Conservation (phyloP, 1,140 invertebrate genomes). For the Phymorhynchus buccinoides region DNA sequence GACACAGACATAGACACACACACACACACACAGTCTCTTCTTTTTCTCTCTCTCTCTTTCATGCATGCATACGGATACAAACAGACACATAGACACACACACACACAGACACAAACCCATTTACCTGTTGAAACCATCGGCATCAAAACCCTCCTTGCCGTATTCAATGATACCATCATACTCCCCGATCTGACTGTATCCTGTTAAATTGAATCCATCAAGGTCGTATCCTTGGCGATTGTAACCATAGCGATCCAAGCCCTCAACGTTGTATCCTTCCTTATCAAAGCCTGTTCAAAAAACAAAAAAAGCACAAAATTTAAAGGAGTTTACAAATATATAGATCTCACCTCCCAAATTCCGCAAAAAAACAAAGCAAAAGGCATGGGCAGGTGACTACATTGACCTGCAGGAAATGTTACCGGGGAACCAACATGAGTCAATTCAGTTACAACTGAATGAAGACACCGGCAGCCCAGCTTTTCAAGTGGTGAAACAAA, state of each 20-base stretch:
- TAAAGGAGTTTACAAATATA: no score
- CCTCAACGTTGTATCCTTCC: constrained; percentile 56
- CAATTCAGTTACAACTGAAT: no score
- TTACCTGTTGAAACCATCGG: constrained; percentile 62
- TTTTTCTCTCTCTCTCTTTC: not conserved
- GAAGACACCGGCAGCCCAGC: no score
- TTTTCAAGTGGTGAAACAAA: no score
- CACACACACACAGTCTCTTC: not conserved
- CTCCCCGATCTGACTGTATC: constrained; percentile 60
- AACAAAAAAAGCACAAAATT: not conserved
- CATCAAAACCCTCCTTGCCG: constrained; percentile 55
- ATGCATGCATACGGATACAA: not conserved
- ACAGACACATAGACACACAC: no score
- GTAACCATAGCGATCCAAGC: constrained; percentile 59
- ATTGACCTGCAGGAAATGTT: no score
- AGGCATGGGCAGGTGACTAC: no score
- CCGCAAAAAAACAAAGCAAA: no score
- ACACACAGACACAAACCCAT: not conserved
- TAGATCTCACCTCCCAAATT: no score
- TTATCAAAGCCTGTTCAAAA: constrained; percentile 55
- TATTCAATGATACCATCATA: constrained; percentile 65
- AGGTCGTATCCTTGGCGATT: constrained; percentile 56
- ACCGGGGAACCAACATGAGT: no score
- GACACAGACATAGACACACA: not conserved
- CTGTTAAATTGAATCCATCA: constrained; percentile 60